A percentile compares a stretch with the other conserved stretches of the same genome.
These are phyloP conservation scores for Cheilosia vernalis DNA, from an alignment of 2,888 invertebrate species.

Conservation along the genomic window DNA sequence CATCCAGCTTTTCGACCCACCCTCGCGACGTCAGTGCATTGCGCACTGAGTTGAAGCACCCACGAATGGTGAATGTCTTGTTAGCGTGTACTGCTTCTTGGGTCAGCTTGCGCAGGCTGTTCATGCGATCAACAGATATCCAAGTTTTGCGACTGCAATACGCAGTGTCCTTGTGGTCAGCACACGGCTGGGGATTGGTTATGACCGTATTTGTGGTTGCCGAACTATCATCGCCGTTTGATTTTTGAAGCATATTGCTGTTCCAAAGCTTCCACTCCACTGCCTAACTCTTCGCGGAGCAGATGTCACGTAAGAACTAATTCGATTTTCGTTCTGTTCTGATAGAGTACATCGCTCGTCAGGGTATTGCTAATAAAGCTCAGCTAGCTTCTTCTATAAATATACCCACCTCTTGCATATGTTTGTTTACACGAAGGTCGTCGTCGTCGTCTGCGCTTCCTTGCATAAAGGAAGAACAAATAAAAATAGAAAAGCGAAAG, in stretches of 20 bases:
- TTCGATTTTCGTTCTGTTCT: constrained; percentile 68
- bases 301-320: constrained; percentile 73
- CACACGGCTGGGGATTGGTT: neutral
- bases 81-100: constrained; percentile 87
- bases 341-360: constrained; percentile 38
- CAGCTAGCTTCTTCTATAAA: constrained; percentile 61
- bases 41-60: constrained; percentile 89
- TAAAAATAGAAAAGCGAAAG: constrained; percentile 64
- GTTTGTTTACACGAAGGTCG: constrained; percentile 68
- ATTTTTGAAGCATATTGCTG: constrained; percentile 51
- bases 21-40: constrained; percentile 88
- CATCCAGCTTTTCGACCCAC: constrained; percentile 85
- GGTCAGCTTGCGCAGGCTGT: constrained; percentile 86
- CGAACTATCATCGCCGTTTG: constrained; percentile 28
- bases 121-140: constrained; percentile 87
- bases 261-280: constrained; percentile 1
- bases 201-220: neutral
- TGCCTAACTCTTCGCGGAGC: constrained; percentile 54
- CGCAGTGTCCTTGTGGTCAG: constrained; percentile 19
- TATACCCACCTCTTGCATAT: constrained; percentile 46
- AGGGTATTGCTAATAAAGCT: constrained; percentile 52
- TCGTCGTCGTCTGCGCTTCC: constrained; percentile 15
- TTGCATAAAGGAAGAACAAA: constrained; percentile 29
- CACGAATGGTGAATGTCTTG: constrained; percentile 88
- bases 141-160: constrained; percentile 82